Conservation (phyloP, 2,888 invertebrate species). For the Drosophila paracracens region DNA sequence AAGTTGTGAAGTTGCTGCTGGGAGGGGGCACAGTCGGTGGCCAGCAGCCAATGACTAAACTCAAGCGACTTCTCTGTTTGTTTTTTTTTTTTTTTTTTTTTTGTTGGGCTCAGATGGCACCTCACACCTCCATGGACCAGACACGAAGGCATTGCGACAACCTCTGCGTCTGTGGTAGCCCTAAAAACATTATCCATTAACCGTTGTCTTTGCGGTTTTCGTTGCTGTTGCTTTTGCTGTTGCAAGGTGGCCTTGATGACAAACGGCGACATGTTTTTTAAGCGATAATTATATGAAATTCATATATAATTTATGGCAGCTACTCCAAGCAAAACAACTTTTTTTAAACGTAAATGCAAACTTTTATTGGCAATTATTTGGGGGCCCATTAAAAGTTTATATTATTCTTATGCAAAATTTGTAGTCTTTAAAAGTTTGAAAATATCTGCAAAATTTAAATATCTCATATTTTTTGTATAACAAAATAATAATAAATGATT, state of each 20-base stretch:
- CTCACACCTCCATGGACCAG: constrained; percentile 33
- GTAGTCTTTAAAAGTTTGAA: background rate
- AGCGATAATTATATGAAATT: constrained; percentile 74
- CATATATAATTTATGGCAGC: constrained; percentile 38
- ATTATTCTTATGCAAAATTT: background rate
- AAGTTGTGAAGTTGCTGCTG: constrained; percentile 73
- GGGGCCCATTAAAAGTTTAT: constrained; percentile 3
- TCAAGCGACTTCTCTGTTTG: constrained; percentile 33
- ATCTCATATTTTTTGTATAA: background rate
- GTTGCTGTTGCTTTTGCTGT: constrained; percentile 17
- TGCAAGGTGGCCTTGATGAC: constrained; percentile 71
- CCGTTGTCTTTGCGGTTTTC: constrained; percentile 45
- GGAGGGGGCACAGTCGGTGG: constrained; percentile 73
- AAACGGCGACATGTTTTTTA: constrained; percentile 73
- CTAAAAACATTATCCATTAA: constrained; percentile 62
- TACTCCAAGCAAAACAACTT: constrained; percentile 29
- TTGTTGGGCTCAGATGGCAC: constrained; percentile 23
- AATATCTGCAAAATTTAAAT: background rate
- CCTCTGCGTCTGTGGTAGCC: constrained; percentile 57
- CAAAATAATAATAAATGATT: background rate
- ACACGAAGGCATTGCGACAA: constrained; percentile 25
- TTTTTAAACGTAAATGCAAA: constrained; percentile 30
- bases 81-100: background rate
- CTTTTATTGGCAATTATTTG: constrained; percentile 16
- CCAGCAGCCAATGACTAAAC: constrained; percentile 68